Evolutionary conservation across 2,113 vertebrate species (phyloP).

Genomic region (Peromyscus californicus): DNA sequence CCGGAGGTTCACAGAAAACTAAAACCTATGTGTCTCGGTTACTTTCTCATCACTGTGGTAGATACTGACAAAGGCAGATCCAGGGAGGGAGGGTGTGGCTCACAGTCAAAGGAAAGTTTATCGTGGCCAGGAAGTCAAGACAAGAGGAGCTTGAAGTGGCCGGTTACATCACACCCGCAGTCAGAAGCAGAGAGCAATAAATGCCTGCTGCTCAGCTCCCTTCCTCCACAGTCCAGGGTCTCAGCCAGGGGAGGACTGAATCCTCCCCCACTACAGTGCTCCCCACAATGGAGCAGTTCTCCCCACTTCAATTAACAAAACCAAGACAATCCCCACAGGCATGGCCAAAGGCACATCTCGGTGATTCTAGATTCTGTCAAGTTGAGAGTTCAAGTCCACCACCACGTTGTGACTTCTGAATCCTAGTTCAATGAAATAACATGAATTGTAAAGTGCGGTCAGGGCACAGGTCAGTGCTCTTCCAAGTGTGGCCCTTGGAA

Average conservation of each 20-base stretch:
- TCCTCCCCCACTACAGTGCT: background rate
- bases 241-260: background rate
- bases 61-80: background rate
- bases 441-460: accelerated
- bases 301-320: no score
- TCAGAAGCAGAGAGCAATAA: background rate
- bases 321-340: background rate
- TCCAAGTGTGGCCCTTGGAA: background rate
- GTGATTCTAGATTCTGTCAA: background rate
- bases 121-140: background rate
- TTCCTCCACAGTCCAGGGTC: background rate
- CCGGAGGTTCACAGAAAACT: background rate
- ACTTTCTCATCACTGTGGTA: background rate
- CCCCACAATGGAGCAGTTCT: background rate
- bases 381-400: background rate
- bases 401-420: background rate
- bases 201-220: no score
- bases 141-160: background rate
- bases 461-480: background rate
- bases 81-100: background rate
- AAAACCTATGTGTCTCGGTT: background rate
- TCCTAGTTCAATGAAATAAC: background rate
- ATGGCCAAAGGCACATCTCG: no score
- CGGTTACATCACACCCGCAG: background rate
- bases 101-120: background rate